phyloP scores from a whole-genome alignment of 2,888 invertebrate species.

The Acleris emargana region DNA sequence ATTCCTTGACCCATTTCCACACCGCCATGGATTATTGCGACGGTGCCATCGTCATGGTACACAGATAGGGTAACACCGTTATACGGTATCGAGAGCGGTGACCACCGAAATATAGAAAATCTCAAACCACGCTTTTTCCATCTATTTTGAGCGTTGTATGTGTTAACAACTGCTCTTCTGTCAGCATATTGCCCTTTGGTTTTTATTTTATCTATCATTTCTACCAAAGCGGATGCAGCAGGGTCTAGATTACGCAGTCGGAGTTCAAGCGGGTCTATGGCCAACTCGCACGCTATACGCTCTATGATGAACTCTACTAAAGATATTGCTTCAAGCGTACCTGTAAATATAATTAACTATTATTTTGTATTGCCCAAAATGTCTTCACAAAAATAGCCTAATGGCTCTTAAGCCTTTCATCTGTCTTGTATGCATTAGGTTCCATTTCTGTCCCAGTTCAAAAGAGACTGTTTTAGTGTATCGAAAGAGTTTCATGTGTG shows the following conservation, averaged over 20 bases:
- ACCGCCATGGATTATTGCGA: conserved; percentile 86
- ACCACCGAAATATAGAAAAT: conserved; percentile 85
- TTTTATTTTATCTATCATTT: conserved; percentile 77
- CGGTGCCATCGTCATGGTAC: conserved; percentile 84
- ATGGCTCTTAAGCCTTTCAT: no score
- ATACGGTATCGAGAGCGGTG: conserved; percentile 56
- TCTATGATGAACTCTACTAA: conserved; percentile 84
- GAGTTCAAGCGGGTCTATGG: conserved; percentile 80
- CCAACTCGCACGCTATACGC: conserved; percentile 75
- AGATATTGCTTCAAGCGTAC: conserved; percentile 75
- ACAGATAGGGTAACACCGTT: conserved; percentile 79
- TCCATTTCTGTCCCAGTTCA: no score
- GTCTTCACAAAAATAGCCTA: no score
- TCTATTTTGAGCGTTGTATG: conserved; percentile 84
- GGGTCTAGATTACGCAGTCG: conserved; percentile 69
- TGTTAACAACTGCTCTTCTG: conserved; percentile 66
- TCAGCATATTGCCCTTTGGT: conserved; percentile 74
- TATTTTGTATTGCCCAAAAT: neutral
- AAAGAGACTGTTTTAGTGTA: no score
- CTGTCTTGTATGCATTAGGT: no score
- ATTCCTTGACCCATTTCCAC: conserved; percentile 89
- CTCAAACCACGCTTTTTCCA: conserved; percentile 88
- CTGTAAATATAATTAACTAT: conserved; percentile 40
- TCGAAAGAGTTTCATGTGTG: neutral
- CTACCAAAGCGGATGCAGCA: conserved; percentile 45